phyloP scores from a whole-genome alignment of 2,797 vertebrate genomes.

The Channa striata region DNA sequence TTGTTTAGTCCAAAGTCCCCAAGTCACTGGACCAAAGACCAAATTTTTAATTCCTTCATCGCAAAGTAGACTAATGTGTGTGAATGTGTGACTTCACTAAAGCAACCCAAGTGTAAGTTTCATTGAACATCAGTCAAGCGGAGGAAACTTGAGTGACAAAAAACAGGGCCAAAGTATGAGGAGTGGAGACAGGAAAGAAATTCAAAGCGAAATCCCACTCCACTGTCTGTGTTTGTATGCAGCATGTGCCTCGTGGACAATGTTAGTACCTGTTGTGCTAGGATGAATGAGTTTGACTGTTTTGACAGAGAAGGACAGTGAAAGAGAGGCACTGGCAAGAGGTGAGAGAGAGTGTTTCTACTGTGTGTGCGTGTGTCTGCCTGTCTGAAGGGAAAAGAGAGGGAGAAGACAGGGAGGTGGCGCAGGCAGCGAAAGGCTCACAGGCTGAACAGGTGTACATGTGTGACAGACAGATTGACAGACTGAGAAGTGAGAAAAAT shows the following conservation, averaged over 20 bases:
- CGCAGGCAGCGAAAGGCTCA: background rate
- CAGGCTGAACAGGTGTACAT: conserved; percentile 32
- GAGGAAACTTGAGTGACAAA: background rate
- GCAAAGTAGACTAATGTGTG: background rate
- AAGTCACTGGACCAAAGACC: background rate
- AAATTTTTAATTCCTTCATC: background rate
- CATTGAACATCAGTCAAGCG: background rate
- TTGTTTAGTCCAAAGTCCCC: background rate
- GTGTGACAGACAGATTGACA: conserved; percentile 29
- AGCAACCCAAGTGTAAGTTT: background rate
- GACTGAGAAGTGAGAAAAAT: conserved; percentile 30
- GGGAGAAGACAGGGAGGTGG: background rate
- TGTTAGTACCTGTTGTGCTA: conserved; percentile 20
- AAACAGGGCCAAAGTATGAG: background rate
- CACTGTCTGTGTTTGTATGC: conserved; percentile 26
- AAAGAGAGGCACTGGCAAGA: conserved; percentile 17
- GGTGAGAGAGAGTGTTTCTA: conserved; percentile 17
- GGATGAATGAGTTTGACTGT: conserved; percentile 30
- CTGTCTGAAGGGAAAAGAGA: conserved; percentile 22
- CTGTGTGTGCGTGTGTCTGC: conserved; percentile 15
- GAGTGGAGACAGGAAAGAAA: too few species aligned
- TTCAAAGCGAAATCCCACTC: background rate
- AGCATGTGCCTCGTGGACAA: conserved; percentile 10
- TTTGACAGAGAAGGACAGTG: conserved; percentile 26
- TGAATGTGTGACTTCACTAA: background rate